Evolutionary conservation across 1,140 invertebrate genomes (phyloP).

Genomic region (Alviniconcha marisindica): DNA sequence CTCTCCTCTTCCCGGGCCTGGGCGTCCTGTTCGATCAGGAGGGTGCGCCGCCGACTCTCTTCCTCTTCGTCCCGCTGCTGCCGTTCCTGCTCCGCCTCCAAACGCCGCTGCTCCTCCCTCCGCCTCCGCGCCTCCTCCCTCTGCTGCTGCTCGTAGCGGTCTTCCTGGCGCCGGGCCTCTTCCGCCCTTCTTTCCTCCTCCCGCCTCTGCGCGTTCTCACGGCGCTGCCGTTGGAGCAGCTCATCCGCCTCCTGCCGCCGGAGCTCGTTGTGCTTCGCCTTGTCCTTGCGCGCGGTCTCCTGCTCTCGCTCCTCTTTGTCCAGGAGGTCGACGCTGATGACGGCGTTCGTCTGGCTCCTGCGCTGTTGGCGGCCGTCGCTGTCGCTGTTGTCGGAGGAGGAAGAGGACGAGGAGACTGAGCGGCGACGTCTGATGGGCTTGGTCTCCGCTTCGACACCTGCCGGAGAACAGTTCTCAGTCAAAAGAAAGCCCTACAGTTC

Average conservation of each 20-base stretch:
- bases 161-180: slow-evolving; percentile 26
- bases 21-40: not conserved
- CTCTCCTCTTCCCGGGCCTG: not conserved
- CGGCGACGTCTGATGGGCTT: not conserved
- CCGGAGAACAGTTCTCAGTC: no score
- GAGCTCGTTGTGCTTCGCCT: not conserved
- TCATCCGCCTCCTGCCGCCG: not conserved
- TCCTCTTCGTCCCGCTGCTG: slow-evolving; percentile 37
- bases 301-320: slow-evolving; percentile 11
- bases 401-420: not conserved
- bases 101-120: slow-evolving; percentile 7
- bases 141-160: slow-evolving; percentile 33
- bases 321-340: slow-evolving; percentile 13
- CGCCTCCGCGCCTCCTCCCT: slow-evolving; percentile 3
- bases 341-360: not conserved
- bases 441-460: slow-evolving; percentile 22
- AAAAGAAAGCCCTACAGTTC: no score
- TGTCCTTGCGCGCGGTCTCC: not conserved
- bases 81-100: slow-evolving; percentile 22
- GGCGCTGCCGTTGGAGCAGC: not conserved
- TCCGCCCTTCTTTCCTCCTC: slow-evolving; percentile 19
- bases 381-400: not conserved
- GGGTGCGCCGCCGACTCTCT: slow-evolving; percentile 1
- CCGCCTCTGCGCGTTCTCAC: not conserved
- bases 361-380: not conserved